Evolutionary conservation across 2,888 invertebrate species (phyloP), one percentile per base, ranked within the genome.

Genomic region (Parnassius apollo): DNA sequence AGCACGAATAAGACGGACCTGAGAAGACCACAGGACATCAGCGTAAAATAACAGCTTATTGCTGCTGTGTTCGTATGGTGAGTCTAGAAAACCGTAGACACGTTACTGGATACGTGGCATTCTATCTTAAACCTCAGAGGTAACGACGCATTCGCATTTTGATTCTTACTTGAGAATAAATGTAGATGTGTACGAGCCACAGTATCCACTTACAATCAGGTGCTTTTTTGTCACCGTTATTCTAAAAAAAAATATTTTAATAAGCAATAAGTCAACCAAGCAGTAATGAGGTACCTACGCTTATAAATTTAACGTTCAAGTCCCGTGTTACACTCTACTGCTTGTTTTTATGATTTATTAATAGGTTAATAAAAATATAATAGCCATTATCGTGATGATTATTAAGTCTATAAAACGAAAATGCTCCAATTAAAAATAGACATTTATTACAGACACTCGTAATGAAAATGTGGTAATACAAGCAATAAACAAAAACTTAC

Each of bases 371-470:
- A 68, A 70, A 71, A 71, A 66, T 61, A 66, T 68, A 68, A 80
- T 82, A 75, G 80, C 78, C 76, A 74, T 83, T 82, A 78, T 77
- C 72, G 72, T 76, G 75, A 75, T 74, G 80, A 83, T 82, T 83
- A 83, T 82, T 81, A 79, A 78, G 77, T 76, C 73, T 74, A 80
- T 82, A 80, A 83, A 88, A 80, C 68, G 75, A 80, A 81, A 79
- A 82, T 73, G 78, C 68, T 74, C 82, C 79, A 86, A 85, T 88
- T 86, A 85, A 83, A 71, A 80, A 80, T 81, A 75, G 80, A 85
- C 83, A 75, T 85, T 88, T 81, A 87, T 81, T 80, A 75, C 73
- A 62, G 69, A 70, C 72, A 68, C 64, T 64, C 65, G 69, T 77
- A 79, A 78, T 71, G 71, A 75, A 75, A 73, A 68, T 69, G 73